Evolutionary conservation across 2,888 invertebrate genomes (phyloP), one percentile per base, ranked within the genome.

Genomic region (Tenthredo notha): DNA sequence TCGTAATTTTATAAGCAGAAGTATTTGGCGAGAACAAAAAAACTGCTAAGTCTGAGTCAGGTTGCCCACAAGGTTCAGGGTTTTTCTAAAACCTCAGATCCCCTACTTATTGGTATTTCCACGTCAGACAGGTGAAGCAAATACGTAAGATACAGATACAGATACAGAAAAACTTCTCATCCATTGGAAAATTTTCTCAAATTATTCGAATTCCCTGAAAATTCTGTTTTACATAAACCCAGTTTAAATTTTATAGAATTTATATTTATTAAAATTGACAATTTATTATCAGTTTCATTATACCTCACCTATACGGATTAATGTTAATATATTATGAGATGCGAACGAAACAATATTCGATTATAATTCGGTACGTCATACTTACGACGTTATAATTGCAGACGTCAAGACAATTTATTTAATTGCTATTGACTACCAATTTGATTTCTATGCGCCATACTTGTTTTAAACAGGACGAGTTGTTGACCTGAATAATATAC

Each of bases 331-430:
- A 61, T 25, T 21, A 1, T 61, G 25, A 61, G 61, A 25, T 61
- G 10, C 25, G 21, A 25, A 12, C 61, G 12, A 25, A 61, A 61
- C 25, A 3, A 10, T 58, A 61, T 61, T 25, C 21, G 25, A 61
- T 61, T 25, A 25, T 61, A 61, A 61, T 61, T 61, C 21, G 61
- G 61, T 61, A 61, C 61, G 10, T 61, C 54, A 25, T 7, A 25
- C 61, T 61, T 18, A 18, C 21, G 33, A 25, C 67, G 67, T 18
- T 67, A 67, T 33, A 33, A 29, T 15, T 6, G 9, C 61, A 54
- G 12, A 61, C 61, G 61, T 61, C 54, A 25, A 61, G 61, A 61
- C 67, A 33, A 67, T 67, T 67, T 25, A 67, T 67, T 67, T 67
- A 18, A 67, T 67, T 67, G 67, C 67, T 67, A 67, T 61, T 18